These are phyloP conservation scores for Disparrhopalites patrizii DNA, from an alignment of 2,888 invertebrate species.

Conservation along the genomic window DNA sequence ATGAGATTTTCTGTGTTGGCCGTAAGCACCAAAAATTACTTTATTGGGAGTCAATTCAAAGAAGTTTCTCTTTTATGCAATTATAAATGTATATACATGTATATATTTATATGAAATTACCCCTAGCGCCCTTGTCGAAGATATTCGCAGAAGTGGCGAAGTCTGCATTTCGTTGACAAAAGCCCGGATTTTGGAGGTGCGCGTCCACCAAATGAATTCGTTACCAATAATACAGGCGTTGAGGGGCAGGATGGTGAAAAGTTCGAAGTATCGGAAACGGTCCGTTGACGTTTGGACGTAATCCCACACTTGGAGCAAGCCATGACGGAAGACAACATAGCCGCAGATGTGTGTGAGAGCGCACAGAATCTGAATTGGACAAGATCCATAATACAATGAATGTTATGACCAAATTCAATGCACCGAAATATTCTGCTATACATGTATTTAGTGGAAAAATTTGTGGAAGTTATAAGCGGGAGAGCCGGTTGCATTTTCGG, in stretches of 20 bases:
- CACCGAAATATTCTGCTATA: no score
- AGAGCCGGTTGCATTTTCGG: no score
- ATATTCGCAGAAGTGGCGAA: neutral
- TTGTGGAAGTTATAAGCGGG: no score
- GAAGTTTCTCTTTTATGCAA: neutral
- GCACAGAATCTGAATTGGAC: no score
- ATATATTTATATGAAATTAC: neutral
- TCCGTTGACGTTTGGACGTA: conserved; percentile 8
- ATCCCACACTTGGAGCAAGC: neutral
- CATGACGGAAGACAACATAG: neutral
- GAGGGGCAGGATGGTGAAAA: neutral
- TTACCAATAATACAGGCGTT: neutral
- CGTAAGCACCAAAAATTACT: no score
- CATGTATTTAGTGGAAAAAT: no score
- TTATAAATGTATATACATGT: neutral
- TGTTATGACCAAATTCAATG: no score
- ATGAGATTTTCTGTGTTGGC: no score
- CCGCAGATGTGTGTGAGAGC: neutral
- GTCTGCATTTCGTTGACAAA: conserved; percentile 4
- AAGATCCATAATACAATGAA: no score
- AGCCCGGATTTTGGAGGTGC: neutral
- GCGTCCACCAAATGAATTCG: neutral
- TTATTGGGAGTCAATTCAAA: no score
- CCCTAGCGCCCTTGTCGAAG: neutral
- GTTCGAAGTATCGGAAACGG: conserved; percentile 5